Conservation (phyloP, 1,140 invertebrate genomes). For the Pygmarrhopalites habei region DNA sequence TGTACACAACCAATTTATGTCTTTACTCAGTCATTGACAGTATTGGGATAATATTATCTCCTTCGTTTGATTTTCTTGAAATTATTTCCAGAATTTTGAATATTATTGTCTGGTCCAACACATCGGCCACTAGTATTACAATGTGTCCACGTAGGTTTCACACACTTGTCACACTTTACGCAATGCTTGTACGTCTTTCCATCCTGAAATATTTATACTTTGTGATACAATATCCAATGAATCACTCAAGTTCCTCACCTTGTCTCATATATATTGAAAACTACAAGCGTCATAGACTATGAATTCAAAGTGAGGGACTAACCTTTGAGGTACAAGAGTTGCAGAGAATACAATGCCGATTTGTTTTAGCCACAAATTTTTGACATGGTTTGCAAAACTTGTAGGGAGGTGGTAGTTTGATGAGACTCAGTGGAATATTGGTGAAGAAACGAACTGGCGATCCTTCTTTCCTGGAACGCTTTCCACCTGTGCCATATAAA, state of each 20-base stretch:
- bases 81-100: neutral
- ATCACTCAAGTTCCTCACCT: neutral
- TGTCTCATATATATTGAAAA: neutral
- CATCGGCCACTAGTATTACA: conserved; percentile 5
- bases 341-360: conserved; percentile 13
- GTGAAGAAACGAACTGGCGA: conserved; percentile 11
- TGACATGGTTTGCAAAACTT: conserved; percentile 16
- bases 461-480: neutral
- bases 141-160: conserved; percentile 13
- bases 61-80: neutral
- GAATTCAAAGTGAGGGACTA: neutral
- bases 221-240: neutral
- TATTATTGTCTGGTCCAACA: too few species aligned
- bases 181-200: conserved; percentile 16
- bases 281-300: neutral
- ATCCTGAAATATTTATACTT: neutral
- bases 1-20: neutral
- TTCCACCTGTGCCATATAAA: neutral
- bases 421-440: neutral
- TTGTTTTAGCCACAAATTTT: conserved; percentile 14
- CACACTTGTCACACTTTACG: conserved; percentile 6
- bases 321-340: conserved; percentile 16
- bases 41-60: neutral
- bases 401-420: neutral
- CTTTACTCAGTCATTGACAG: neutral